Base-by-base conservation (phyloP, 1,140 invertebrate genomes). In the Hestina assimilis region DNA sequence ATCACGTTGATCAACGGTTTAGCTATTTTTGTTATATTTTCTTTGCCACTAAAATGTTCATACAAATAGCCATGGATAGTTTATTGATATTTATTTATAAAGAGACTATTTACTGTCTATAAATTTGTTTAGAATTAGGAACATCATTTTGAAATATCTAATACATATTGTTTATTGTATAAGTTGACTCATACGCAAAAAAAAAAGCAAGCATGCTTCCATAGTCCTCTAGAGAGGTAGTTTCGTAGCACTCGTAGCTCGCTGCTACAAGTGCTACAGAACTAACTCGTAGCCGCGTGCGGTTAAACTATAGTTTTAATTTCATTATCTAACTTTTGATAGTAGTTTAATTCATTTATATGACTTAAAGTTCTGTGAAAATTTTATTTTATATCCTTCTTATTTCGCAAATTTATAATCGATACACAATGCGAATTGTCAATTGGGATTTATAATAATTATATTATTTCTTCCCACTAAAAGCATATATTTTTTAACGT, bases 301-400 rank as follows among this genome's bases (percentile, higher is more conserved):
- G 50, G 23, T 42, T 28, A 20, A 17, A 24, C 31, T 47, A 47
- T 17, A 4, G 29, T 31, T 47, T 31, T 31, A 47, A 47, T 47
- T 47, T 47, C 43, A 47, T 47, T 47, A 47, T 47, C 28, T n/a
- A 47, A 47, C 43, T 47, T 47, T 47, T 47, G 28, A 47, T 47
- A 47, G 43, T 47, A 29, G 28, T 47, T 47, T 47, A 47, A 47
- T 47, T 24, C 43, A 47, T 47, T 47, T 47, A 47, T 47, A 47
- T 47, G 43, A 47, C 28, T 47, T 29, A 47, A 47, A 47, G 43
- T 47, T 47, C 43, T 31, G 1, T 35, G 12, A 35, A 17, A 2
- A 15, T 35, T 35, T 35, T n/a, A 3, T 1, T 17, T 28, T 6
- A 28, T 14, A 35, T 35, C 15, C 12, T 15, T 7, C 15, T 35